Percentiles rank a stretch among this genome's conserved stretches.
Conservation (phyloP, 1,140 invertebrate genomes). For the Trichonephila inaurata region DNA sequence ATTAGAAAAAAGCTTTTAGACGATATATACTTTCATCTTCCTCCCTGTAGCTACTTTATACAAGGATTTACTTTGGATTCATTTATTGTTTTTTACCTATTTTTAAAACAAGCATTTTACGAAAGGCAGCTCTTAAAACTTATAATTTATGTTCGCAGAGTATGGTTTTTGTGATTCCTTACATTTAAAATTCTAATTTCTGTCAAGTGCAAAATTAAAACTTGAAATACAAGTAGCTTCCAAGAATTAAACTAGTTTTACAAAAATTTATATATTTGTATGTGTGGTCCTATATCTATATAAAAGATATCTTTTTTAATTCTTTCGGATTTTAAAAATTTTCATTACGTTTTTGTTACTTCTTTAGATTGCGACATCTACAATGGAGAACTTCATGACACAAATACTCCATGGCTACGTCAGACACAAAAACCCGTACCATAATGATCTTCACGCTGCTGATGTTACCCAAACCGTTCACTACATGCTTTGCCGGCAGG, state of each 20-base stretch:
- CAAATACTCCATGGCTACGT: constrained; percentile 90
- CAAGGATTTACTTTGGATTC: no score
- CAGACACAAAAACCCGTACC: constrained; percentile 94
- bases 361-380: constrained; percentile 86
- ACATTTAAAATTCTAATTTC: no score
- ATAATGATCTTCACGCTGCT: constrained; percentile 96
- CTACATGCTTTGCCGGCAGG: constrained; percentile 95
- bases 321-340: neutral
- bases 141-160: no score
- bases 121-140: no score
- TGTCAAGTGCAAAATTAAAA: no score
- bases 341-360: neutral
- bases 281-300: no score
- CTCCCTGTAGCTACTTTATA: no score
- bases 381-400: constrained; percentile 88
- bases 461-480: constrained; percentile 98
- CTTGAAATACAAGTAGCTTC: neutral
- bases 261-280: neutral
- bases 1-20: no score
- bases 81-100: no score
- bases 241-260: neutral
- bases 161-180: no score
- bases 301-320: neutral
- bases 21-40: no score
- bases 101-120: no score